Evolutionary conservation across 2,113 vertebrate species (phyloP).

Genomic region (Lophura nycthemera): DNA sequence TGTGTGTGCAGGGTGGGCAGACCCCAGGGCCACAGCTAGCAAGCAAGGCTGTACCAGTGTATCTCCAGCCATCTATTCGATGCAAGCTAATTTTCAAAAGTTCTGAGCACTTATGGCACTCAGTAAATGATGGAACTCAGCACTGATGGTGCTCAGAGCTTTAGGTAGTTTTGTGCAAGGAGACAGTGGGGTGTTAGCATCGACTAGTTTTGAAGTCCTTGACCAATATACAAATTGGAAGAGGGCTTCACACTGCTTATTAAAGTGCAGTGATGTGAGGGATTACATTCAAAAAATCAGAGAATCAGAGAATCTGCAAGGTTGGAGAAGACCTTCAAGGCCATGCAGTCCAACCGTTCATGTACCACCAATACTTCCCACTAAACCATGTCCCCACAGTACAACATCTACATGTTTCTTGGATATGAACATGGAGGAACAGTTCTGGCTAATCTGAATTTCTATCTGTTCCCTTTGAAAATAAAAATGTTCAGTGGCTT

Average conservation of each 20-base stretch:
- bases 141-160: not conserved
- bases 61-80: slow-evolving; percentile 21
- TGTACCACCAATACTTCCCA: too few species aligned
- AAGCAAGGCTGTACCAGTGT: not conserved
- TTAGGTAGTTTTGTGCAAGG: not conserved
- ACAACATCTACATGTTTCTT: too few species aligned
- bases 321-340: too few species aligned
- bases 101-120: not conserved
- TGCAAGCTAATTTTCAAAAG: not conserved
- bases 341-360: too few species aligned
- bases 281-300: not conserved
- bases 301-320: too few species aligned
- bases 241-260: not conserved
- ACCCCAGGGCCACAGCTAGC: not conserved
- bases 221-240: not conserved
- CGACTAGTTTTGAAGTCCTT: not conserved
- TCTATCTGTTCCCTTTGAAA: not conserved
- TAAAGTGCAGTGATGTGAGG: not conserved
- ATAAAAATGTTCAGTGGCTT: fast-evolving
- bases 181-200: not conserved
- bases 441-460: not conserved
- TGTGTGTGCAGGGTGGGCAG: not conserved
- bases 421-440: not conserved
- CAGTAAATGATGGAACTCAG: not conserved
- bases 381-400: too few species aligned